These are phyloP conservation scores for Drosophila leontia DNA, from an alignment of 1,140 invertebrate genomes.

Conservation along the genomic window DNA sequence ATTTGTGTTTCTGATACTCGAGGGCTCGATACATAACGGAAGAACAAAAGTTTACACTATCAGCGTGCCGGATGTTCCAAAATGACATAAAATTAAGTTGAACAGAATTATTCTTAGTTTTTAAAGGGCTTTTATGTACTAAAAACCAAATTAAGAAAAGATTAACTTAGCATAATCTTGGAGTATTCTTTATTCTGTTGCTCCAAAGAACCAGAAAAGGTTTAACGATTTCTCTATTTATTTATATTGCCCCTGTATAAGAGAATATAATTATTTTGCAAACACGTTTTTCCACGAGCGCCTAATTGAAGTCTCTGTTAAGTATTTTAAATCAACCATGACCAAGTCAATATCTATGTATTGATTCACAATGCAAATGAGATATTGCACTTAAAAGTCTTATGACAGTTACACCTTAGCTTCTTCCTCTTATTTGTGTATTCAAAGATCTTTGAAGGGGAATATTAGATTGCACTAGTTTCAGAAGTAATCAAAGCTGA, in stretches of 20 bases:
- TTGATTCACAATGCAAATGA: constrained; percentile 9
- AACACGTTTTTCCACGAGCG: background rate
- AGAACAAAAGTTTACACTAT: background rate
- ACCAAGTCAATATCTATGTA: constrained; percentile 5
- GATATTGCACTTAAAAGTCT: background rate
- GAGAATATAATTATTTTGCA: background rate
- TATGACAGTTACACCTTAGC: background rate
- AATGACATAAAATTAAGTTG: no score
- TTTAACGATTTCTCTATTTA: background rate
- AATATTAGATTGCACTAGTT: background rate
- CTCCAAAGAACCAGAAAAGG: background rate
- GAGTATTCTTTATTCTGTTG: no score
- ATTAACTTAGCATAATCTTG: no score
- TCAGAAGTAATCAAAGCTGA: background rate
- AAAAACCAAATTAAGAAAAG: no score
- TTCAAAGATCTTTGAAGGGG: background rate
- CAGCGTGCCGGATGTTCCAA: background rate
- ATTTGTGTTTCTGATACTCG: background rate
- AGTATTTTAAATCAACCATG: constrained; percentile 8
- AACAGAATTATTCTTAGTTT: no score
- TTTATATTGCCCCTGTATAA: background rate
- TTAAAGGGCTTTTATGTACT: no score
- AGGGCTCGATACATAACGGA: background rate
- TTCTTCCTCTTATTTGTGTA: background rate
- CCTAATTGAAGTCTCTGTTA: background rate